These are phyloP conservation scores for Brachyhypopomus occidentalis DNA, from an alignment of 2,113 vertebrate species.

Conservation along the genomic window DNA sequence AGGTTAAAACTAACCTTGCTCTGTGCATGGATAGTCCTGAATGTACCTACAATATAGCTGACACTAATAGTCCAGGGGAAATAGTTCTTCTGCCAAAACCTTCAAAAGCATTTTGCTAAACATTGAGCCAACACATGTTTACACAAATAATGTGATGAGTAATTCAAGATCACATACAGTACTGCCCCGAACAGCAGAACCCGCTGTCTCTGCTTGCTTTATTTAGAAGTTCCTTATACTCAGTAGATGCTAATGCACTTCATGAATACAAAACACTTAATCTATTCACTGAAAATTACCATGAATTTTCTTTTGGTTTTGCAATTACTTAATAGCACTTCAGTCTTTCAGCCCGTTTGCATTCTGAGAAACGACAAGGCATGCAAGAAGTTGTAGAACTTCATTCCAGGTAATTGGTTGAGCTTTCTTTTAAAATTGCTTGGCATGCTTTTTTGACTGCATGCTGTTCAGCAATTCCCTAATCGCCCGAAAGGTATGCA, in stretches of 20 bases:
- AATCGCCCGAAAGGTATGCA: slow-evolving; percentile 63
- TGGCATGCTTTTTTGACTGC: slow-evolving; percentile 42
- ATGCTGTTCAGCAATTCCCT: slow-evolving; percentile 61
- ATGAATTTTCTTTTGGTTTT: background rate
- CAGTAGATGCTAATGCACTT: background rate
- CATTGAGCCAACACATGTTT: slow-evolving; percentile 32
- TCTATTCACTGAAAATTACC: background rate
- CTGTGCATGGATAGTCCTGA: slow-evolving; percentile 7
- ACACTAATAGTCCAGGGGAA: slow-evolving; percentile 24
- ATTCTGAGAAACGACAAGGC: background rate
- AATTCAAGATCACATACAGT: slow-evolving; percentile 12
- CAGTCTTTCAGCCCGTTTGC: background rate
- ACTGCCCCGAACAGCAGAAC: slow-evolving; percentile 2
- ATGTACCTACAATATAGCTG: slow-evolving; percentile 5
- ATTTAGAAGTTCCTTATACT: background rate
- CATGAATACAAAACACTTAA: background rate
- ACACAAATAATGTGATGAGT: background rate
- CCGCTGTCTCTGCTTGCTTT: slow-evolving; percentile 26
- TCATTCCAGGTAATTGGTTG: slow-evolving; percentile 19
- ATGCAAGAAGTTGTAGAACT: background rate
- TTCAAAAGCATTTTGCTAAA: slow-evolving; percentile 33
- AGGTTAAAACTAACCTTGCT: slow-evolving; percentile 31
- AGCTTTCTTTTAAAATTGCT: slow-evolving; percentile 44
- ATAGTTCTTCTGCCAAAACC: slow-evolving; percentile 13
- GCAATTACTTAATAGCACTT: background rate